These are phyloP conservation scores for Phocoena sinus DNA, from an alignment of 2,113 vertebrate genomes.

Conservation along the genomic window DNA sequence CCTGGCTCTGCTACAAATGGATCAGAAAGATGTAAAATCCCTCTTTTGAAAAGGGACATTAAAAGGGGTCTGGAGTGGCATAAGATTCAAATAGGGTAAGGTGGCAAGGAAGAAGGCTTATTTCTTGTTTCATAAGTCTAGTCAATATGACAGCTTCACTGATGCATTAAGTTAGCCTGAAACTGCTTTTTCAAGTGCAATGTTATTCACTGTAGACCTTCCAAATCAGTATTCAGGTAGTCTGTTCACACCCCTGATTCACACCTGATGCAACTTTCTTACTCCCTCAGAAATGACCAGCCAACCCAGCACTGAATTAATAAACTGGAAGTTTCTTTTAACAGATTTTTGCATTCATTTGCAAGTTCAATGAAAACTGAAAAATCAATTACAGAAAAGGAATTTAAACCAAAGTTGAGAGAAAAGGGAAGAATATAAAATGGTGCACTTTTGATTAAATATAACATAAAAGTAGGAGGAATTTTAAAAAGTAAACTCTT, in stretches of 20 bases:
- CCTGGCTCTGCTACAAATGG: background rate
- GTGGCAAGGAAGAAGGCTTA: background rate
- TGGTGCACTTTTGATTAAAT: background rate
- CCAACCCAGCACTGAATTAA: background rate
- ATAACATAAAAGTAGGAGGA: background rate
- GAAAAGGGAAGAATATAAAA: background rate
- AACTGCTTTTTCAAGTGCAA: background rate
- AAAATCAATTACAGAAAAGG: constrained; percentile 40
- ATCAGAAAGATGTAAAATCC: constrained; percentile 28
- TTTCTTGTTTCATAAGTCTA: constrained; percentile 22
- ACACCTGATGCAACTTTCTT: background rate
- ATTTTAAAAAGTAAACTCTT: background rate
- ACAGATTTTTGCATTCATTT: constrained; percentile 53
- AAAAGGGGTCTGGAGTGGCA: background rate
- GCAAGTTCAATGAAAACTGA: constrained; percentile 38
- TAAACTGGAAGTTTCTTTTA: constrained; percentile 8
- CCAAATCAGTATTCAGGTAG: background rate
- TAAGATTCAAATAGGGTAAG: constrained; percentile 43
- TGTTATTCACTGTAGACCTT: background rate
- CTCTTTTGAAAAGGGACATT: background rate
- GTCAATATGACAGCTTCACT: constrained; percentile 5
- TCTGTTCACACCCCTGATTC: background rate
- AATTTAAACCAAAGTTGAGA: constrained; percentile 22
- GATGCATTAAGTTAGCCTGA: background rate
- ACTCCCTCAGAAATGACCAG: constrained; percentile 12